A percentile compares a stretch with the other conserved stretches of the same genome.
phyloP scores from a whole-genome alignment of 2,797 vertebrate species.

The Cirrhinus mrigala region DNA sequence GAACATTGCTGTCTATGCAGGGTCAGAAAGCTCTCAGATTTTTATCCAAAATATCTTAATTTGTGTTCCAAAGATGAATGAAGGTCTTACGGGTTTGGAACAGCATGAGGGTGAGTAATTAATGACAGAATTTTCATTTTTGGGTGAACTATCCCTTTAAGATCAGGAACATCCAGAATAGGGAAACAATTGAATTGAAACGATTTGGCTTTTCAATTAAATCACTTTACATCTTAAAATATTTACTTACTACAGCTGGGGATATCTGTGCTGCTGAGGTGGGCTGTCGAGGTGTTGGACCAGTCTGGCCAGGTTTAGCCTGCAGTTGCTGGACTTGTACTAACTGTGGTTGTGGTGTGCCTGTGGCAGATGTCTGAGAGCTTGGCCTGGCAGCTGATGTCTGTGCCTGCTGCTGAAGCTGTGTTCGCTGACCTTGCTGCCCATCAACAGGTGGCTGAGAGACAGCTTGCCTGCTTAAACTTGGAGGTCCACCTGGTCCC shows the following conservation, averaged over 20 bases:
- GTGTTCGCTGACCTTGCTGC: constrained; percentile 75
- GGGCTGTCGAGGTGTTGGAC: constrained; percentile 65
- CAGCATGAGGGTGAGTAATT: too few relatives aligned
- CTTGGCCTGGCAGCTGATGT: constrained; percentile 73
- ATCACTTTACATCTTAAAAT: background rate
- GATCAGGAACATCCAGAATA: background rate
- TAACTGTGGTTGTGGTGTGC: constrained; percentile 70
- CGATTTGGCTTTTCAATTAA: background rate
- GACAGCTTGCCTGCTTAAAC: constrained; percentile 74
- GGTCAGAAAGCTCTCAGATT: too few relatives aligned
- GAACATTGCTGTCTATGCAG: too few relatives aligned
- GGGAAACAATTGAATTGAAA: background rate
- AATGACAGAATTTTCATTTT: too few relatives aligned
- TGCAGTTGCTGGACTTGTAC: constrained; percentile 78
- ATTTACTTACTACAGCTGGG: constrained; percentile 69
- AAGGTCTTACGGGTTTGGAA: too few relatives aligned
- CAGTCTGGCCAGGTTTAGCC: constrained; percentile 76
- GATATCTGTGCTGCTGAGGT: constrained; percentile 61
- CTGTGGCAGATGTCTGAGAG: constrained; percentile 66
- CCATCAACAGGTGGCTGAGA: constrained; percentile 73
- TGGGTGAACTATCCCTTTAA: too few relatives aligned
- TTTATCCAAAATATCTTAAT: too few relatives aligned
- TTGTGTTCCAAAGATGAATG: too few relatives aligned
- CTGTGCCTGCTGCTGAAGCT: constrained; percentile 81
- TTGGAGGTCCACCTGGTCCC: constrained; percentile 66